Base-by-base conservation (phyloP, 2,113 vertebrate species). In the Neomonachus schauinslandi region DNA sequence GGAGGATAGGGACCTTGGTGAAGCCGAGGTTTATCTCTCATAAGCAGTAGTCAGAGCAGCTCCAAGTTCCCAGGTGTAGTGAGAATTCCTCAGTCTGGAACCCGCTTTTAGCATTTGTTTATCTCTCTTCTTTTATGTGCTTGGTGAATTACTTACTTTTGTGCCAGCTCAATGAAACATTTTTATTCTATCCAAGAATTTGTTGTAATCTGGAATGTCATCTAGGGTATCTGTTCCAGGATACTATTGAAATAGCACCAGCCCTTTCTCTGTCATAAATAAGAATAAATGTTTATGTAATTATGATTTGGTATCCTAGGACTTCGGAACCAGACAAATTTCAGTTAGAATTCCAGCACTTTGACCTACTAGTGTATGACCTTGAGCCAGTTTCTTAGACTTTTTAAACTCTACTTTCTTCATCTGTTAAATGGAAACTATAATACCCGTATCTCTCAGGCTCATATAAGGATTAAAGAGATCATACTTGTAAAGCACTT, bases 231-330 rank as follows among this genome's bases (percentile, higher is more conserved):
- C 31, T 81, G 53, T 6, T 87, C 69, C 28, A 88, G 77, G 57
- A 83, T 55, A 59, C 26, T 42, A 28, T 6, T 39, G 7, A 95
- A 92, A 84, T 33, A 67, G 89, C 49, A 39, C 1, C 65, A 51
- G 21, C 21, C 46, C 46, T 74, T 92, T 92, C 69, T 71, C 46
- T 84, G 33, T 33, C 42, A 84, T 87, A 79, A 96, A 91, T 92
- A 93, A 87, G 74, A 42, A 79, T 83, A 95, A 98, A 82, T 18
- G 93, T 89, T 95, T 95, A 85, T 59, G 65, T 82, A 28, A 36
- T 53, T 92, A 88, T 83, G 53, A 55, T 89, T 92, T 97, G 49
- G 4, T 82, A 96, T 79, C 22, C 72, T 92, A 24, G 42, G 39
- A 51, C 55, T 69, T 92, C 94, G 53, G 91, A 86, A 79, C 26